A percentile compares a stretch with the other conserved stretches of the same genome.
Conservation (phyloP, 2,113 vertebrate genomes). For the Symphodus melops region DNA sequence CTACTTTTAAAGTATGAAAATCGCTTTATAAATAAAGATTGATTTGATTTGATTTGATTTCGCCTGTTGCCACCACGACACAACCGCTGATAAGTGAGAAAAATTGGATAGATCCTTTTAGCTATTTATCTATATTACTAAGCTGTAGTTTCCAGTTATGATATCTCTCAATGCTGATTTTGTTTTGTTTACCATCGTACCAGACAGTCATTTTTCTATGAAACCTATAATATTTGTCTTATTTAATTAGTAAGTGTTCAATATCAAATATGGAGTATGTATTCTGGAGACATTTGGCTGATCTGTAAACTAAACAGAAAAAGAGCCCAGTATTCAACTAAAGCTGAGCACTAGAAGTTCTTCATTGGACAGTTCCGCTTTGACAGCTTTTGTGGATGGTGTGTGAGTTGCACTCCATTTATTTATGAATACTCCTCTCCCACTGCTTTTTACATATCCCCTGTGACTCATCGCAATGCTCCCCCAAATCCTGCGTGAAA, state of each 20-base stretch:
- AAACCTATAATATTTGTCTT: background rate
- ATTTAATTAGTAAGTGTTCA: background rate
- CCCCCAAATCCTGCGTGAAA: slow-evolving; percentile 70
- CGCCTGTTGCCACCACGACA: no score
- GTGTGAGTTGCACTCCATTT: slow-evolving; percentile 51
- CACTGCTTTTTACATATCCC: slow-evolving; percentile 55
- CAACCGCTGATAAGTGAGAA: no score
- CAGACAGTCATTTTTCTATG: background rate
- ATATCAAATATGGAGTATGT: background rate
- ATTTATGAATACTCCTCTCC: slow-evolving; percentile 61
- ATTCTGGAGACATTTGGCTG: background rate
- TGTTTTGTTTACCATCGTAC: background rate
- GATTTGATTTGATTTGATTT: no score
- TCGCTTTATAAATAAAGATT: no score
- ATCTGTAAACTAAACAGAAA: background rate
- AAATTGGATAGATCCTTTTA: no score
- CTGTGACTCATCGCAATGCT: slow-evolving; percentile 66
- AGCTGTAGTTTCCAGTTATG: background rate
- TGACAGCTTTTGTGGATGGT: slow-evolving; percentile 18
- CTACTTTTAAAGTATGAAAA: no score
- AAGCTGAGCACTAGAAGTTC: background rate
- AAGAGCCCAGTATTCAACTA: background rate
- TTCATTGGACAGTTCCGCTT: background rate
- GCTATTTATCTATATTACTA: background rate
- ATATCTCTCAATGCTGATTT: background rate